Conservation (phyloP, 2,113 vertebrate genomes). For the Syngnathus floridae region DNA sequence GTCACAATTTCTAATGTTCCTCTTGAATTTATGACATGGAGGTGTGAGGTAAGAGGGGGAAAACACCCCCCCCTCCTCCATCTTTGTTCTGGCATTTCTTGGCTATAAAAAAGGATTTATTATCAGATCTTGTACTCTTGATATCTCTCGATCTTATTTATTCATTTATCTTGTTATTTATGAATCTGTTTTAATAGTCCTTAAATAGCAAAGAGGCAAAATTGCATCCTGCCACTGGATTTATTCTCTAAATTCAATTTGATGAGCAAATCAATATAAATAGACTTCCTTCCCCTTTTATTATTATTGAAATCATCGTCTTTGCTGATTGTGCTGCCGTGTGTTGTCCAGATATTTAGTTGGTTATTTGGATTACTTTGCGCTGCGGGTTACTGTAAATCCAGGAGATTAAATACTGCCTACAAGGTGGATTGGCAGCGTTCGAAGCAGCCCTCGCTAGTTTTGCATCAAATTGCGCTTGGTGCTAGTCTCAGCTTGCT, state of each 20-base stretch:
- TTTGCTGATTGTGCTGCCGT: background rate
- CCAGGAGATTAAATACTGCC: conserved; percentile 19
- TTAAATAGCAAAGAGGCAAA: conserved; percentile 53
- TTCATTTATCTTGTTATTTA: background rate
- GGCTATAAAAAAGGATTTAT: background rate
- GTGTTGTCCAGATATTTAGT: background rate
- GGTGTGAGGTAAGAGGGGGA: background rate
- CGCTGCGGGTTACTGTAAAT: conserved; percentile 7
- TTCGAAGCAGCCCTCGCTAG: conserved; percentile 4
- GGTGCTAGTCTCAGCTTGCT: conserved; percentile 61
- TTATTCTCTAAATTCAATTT: background rate
- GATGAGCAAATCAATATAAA: too few species aligned
- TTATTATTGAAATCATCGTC: background rate
- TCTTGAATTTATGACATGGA: background rate
- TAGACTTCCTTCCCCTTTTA: too few species aligned
- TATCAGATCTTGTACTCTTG: background rate
- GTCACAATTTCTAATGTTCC: conserved; percentile 14
- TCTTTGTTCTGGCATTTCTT: background rate
- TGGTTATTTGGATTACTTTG: background rate
- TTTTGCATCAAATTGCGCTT: conserved; percentile 15
- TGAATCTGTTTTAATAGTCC: background rate
- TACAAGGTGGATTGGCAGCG: conserved; percentile 7
- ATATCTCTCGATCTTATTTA: background rate
- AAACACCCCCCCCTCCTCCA: conserved; percentile 7
- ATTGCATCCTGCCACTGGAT: background rate